A percentile compares a stretch with the other conserved stretches of the same genome.
phyloP scores from a whole-genome alignment of 2,113 vertebrate species.

The Nesoenas mayeri region DNA sequence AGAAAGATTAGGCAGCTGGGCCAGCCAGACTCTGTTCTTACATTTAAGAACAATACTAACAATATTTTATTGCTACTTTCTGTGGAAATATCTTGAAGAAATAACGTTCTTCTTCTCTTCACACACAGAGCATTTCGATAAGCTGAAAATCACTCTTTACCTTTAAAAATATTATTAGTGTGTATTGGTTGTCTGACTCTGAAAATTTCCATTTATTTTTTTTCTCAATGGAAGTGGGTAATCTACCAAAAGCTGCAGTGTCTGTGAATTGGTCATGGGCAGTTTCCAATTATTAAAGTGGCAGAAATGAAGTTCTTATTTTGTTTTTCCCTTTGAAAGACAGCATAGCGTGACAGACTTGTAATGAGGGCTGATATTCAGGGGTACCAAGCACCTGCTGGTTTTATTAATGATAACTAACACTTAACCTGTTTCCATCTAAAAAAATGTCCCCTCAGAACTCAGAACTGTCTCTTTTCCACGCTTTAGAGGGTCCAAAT shows the following conservation, averaged over 20 bases:
- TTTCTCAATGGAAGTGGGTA: background rate
- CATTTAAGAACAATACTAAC: background rate
- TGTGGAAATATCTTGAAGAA: background rate
- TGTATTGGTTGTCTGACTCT: background rate
- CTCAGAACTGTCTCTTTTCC: background rate
- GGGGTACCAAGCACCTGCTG: background rate
- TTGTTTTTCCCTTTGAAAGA: background rate
- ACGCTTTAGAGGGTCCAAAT: background rate
- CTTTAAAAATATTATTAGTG: background rate
- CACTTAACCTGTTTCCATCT: background rate
- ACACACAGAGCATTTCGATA: background rate
- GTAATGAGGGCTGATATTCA: background rate
- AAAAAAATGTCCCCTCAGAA: background rate
- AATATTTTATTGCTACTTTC: background rate
- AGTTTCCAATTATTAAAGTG: background rate
- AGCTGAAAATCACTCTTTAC: background rate
- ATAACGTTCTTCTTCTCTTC: background rate
- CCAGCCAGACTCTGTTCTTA: background rate
- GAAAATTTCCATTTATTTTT: background rate
- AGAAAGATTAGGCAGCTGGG: background rate
- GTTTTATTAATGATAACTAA: background rate
- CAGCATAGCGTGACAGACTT: background rate
- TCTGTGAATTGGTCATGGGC: background rate
- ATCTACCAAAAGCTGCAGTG: rapidly evolving
- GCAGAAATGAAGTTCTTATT: background rate